Evolutionary conservation across 92 coral and sea anemone genomes (phyloP).

Genomic region (Muricea muricata): DNA sequence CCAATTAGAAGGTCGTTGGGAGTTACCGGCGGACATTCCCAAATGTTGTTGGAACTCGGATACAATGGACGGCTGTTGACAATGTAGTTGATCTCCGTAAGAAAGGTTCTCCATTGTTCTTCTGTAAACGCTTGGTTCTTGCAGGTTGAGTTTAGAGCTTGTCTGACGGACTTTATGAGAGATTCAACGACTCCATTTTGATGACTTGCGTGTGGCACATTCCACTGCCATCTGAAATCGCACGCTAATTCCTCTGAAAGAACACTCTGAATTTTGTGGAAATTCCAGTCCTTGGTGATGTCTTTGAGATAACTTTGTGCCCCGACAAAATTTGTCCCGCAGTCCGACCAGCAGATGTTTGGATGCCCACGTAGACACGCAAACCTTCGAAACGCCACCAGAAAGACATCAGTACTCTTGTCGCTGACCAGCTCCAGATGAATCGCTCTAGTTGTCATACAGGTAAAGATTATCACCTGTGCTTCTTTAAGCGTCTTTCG

Average conservation of each 20-base stretch:
- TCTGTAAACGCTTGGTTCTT: constrained; percentile 69
- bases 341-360: constrained; percentile 66
- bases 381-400: constrained; percentile 69
- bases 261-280: constrained; percentile 51
- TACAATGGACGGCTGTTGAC: constrained; percentile 67
- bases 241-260: constrained; percentile 63
- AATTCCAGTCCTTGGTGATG: constrained; percentile 60
- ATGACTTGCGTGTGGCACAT: constrained; percentile 70
- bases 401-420: constrained; percentile 57
- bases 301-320: constrained; percentile 69
- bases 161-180: constrained; percentile 73
- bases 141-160: constrained; percentile 64
- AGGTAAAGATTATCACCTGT: constrained; percentile 63
- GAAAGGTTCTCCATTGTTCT: constrained; percentile 74
- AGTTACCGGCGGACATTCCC: constrained; percentile 67
- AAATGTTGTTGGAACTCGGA: constrained; percentile 70
- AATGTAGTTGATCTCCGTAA: constrained; percentile 55
- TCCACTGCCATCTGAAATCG: constrained; percentile 75
- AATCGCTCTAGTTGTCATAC: constrained; percentile 60
- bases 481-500: constrained; percentile 61
- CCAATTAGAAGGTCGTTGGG: constrained; percentile 68
- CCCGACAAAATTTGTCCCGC: constrained; percentile 70
- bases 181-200: constrained; percentile 70
- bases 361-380: constrained; percentile 71
- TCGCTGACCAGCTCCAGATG: constrained; percentile 68